Evolutionary conservation across 2,797 vertebrate species (phyloP), one percentile per base, ranked within the genome.

Genomic region (Galagoides demidoff): DNA sequence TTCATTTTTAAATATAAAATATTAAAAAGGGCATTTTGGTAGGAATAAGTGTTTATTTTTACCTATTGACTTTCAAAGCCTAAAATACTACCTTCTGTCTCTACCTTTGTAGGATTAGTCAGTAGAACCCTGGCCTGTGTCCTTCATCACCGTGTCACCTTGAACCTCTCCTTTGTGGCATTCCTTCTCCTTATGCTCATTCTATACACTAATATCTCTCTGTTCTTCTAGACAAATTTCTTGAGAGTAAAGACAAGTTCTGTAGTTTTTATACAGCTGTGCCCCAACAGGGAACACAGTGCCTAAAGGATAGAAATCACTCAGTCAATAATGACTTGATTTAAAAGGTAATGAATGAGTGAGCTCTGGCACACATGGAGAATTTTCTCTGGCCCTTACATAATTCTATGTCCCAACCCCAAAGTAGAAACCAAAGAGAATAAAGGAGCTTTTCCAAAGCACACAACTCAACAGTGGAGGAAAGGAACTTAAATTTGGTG

Each of bases 1-100:
- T 31, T 34, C 8, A 70, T 55, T 89, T 95, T 71, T 34, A 25
- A 90, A 74, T 45, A 19, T 73, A 86, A 85, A 96, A 87, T 55
- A 45, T 14, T 61, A 27, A n/a, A 78, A 39, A 34, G 22, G 4
- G 43, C 14, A 52, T 10, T 25, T 78, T 84, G 29, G 39, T 39
- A 59, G 86, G 31, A 81, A 77, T 0, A 55, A 25, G 1, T 11
- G n/a, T 2, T 96, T 14, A 3, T 22, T 52, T 89, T 68, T 85
- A 23, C 73, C n/a, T 49, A 19, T 0, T 83, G 19, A 14, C 4
- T 27, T 74, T 52, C 11, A 19, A 92, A 88, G 4, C 17, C 20
- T 34, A 57, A 86, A 87, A 77, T 49, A 70, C 29, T 49, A 70
- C 29, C 68, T 71, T 31, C n/a, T 68, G 17, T n/a, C 39, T 90